These are phyloP conservation scores for Pampus argenteus DNA, from an alignment of 2,797 vertebrate species.

Conservation along the genomic window DNA sequence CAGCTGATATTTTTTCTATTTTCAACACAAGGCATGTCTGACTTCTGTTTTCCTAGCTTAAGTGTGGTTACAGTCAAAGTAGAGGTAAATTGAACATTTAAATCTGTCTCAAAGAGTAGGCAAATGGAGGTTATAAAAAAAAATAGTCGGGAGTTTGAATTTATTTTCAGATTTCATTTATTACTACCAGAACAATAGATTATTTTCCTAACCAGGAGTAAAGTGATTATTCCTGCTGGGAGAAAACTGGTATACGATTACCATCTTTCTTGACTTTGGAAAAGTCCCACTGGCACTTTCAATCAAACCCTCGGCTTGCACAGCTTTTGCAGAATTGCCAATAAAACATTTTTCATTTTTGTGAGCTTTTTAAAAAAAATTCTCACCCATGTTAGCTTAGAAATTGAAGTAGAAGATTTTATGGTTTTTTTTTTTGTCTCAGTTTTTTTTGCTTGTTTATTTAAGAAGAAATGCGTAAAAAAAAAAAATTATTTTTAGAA, in stretches of 20 bases:
- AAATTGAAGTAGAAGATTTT: neutral
- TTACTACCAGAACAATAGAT: neutral
- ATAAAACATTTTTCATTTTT: neutral
- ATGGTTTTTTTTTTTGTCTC: neutral
- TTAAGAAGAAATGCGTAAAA: neutral
- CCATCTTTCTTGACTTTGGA: neutral
- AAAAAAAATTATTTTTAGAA: neutral
- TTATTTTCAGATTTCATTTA: neutral
- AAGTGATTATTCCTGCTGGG: neutral
- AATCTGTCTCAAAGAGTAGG: conserved; percentile 16
- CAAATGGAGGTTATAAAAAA: conserved; percentile 28
- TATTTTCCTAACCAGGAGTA: neutral
- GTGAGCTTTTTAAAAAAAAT: neutral
- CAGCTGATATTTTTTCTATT: neutral
- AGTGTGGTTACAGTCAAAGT: conserved; percentile 33
- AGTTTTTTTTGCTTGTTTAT: neutral
- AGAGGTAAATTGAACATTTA: conserved; percentile 21
- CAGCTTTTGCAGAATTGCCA: too few species aligned
- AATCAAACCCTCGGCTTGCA: neutral
- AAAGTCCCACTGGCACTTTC: neutral
- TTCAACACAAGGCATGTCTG: neutral
- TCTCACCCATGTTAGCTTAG: neutral
- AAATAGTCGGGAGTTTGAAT: accelerated
- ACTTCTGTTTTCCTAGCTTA: conserved; percentile 4
- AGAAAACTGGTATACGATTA: too few species aligned